Percentiles rank a stretch among this genome's conserved stretches.
Conservation (phyloP, 1,140 invertebrate species). For the Luehdorfia chinensis region DNA sequence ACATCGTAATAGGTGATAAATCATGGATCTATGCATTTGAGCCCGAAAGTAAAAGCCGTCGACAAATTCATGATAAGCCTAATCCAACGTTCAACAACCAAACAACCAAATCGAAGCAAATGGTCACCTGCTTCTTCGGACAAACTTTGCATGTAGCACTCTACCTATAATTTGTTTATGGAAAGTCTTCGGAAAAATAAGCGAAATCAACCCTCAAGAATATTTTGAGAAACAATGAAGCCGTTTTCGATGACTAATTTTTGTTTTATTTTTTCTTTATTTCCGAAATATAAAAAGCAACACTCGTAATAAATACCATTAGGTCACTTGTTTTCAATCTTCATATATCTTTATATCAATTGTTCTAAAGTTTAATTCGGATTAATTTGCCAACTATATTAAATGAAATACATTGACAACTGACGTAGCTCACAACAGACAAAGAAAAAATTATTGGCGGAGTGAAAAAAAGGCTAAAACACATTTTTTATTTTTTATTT, state of each 20-base stretch:
- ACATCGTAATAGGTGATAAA: not conserved
- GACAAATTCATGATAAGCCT: not conserved
- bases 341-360: no score
- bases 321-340: no score
- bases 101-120: not conserved
- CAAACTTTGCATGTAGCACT: not conserved
- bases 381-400: no score
- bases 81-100: not conserved
- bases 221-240: no score
- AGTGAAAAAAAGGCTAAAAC: no score
- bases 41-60: not conserved
- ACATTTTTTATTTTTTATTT: no score
- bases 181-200: not conserved
- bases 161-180: not conserved
- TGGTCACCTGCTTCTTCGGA: not conserved
- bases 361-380: no score
- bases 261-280: conserved; percentile 2
- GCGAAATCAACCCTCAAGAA: not conserved
- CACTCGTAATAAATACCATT: no score
- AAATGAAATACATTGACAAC: no score
- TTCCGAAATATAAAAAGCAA: no score
- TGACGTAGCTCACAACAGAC: no score
- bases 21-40: not conserved
- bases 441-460: no score
- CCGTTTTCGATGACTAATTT: not conserved